Conservation (phyloP, 2,113 vertebrate species). For the Chlorodrepanis virens region DNA sequence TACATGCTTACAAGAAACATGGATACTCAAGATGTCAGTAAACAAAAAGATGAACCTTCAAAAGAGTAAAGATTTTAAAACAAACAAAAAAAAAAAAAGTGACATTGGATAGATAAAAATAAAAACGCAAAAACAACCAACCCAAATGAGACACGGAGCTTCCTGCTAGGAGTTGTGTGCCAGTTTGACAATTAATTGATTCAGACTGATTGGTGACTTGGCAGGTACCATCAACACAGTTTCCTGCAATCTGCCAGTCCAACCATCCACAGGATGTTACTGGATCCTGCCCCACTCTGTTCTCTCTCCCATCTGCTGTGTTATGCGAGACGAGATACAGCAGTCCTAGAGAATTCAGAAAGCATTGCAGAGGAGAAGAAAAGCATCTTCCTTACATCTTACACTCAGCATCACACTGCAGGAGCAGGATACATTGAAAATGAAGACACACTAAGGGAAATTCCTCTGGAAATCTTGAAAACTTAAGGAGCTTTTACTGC, state of each 20-base stretch:
- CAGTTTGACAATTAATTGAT: constrained; percentile 68
- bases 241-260: constrained; percentile 68
- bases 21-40: background rate
- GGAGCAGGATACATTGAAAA: background rate
- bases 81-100: background rate
- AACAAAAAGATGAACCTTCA: background rate
- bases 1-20: background rate
- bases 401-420: background rate
- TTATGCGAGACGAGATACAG: constrained; percentile 61
- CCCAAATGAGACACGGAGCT: background rate
- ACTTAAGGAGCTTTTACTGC: background rate
- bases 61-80: background rate
- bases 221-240: constrained; percentile 65
- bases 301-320: constrained; percentile 70
- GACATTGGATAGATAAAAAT: constrained; percentile 25
- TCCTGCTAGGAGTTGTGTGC: constrained; percentile 42
- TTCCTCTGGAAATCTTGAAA: background rate
- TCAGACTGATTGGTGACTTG: constrained; percentile 66
- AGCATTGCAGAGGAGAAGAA: background rate
- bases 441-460: background rate
- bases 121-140: constrained; percentile 29
- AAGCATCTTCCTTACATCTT: background rate
- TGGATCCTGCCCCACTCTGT: constrained; percentile 50
- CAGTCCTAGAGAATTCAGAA: constrained; percentile 36
- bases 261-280: constrained; percentile 63